phyloP scores from a whole-genome alignment of 2,113 vertebrate genomes.

The Dromas ardeola region DNA sequence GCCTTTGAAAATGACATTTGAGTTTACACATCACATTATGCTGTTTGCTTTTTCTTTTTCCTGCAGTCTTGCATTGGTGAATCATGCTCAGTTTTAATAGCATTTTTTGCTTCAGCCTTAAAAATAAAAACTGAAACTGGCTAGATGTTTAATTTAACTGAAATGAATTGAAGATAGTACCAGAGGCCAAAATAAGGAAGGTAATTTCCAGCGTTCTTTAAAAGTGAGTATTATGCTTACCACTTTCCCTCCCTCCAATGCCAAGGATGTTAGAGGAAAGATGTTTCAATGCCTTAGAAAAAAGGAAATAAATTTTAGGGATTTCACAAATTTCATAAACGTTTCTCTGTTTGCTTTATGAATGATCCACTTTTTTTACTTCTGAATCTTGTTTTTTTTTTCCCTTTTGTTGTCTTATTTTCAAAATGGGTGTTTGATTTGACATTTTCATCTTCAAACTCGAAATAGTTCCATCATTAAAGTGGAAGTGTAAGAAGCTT shows the following conservation, averaged over 20 bases:
- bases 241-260: not conserved
- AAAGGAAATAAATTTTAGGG: not conserved
- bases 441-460: not conserved
- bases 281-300: not conserved
- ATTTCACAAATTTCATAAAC: not conserved
- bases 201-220: not conserved
- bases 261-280: not conserved
- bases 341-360: not conserved
- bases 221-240: not conserved
- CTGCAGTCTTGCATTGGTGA: not conserved
- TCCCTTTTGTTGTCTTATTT: not conserved
- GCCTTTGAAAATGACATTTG: not conserved
- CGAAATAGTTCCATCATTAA: not conserved
- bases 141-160: not conserved
- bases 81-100: not conserved
- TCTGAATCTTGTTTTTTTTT: not conserved
- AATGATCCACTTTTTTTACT: not conserved
- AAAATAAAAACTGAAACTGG: not conserved
- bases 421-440: not conserved
- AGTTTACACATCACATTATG: not conserved
- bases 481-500: not conserved
- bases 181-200: not conserved
- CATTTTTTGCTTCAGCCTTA: not conserved
- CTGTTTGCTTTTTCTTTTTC: not conserved
- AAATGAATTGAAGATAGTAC: not conserved